These are phyloP conservation scores for Lepilemur ruficaudatus DNA, from an alignment of 2,797 vertebrate species.

Conservation along the genomic window DNA sequence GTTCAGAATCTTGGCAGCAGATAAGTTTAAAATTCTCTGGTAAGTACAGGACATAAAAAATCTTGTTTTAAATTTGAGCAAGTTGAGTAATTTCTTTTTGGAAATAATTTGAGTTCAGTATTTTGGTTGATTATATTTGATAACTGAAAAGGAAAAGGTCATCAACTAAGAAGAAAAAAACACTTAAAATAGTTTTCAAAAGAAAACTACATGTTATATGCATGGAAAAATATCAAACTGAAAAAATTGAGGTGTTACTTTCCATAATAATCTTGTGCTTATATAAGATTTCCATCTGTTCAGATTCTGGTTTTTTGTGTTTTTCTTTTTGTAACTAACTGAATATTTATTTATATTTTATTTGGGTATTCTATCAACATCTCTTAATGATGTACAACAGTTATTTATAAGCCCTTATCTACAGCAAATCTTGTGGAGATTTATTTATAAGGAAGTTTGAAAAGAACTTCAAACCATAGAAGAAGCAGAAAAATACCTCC, in stretches of 20 bases:
- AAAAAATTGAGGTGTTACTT: not conserved
- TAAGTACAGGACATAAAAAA: not conserved
- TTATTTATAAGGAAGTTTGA: not conserved
- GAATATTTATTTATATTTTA: constrained; percentile 34
- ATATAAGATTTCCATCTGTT: not conserved
- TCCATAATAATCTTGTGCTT: not conserved
- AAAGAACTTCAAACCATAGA: not conserved
- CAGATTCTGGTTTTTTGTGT: not conserved
- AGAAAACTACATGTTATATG: not conserved
- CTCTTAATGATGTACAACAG: not conserved
- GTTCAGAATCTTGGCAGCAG: not conserved
- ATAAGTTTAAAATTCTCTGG: not conserved
- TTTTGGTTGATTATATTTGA: not conserved
- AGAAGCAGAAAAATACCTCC: not conserved
- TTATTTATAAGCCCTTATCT: not conserved
- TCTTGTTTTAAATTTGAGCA: not conserved
- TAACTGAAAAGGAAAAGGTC: not conserved
- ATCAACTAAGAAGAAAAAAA: not conserved
- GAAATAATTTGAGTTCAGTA: constrained; percentile 16
- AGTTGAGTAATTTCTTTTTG: not conserved
- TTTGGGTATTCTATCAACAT: not conserved
- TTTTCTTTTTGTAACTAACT: not conserved
- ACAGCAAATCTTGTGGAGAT: not conserved
- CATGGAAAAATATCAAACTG: not conserved
- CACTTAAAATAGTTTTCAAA: not conserved